These are phyloP conservation scores for Balearica regulorum DNA, from an alignment of 2,797 vertebrate genomes.

Conservation along the genomic window DNA sequence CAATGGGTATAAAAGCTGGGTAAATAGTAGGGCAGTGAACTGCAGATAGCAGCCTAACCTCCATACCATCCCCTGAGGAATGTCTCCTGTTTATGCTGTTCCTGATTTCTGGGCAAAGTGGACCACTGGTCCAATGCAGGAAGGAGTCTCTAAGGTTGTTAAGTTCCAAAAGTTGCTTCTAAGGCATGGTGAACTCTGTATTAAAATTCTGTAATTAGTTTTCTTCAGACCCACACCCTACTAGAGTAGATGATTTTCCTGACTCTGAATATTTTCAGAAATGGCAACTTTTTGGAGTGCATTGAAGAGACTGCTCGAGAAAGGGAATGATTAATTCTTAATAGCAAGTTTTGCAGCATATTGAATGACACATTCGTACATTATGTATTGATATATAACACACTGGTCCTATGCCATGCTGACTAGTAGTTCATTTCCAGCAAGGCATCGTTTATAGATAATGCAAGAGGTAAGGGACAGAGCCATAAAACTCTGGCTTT, in stretches of 20 bases:
- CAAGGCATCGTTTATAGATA: conserved; percentile 39
- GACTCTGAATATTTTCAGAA: neutral
- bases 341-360: conserved; percentile 34
- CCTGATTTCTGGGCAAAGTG: neutral
- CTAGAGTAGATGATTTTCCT: neutral
- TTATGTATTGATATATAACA: conserved; percentile 54
- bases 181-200: neutral
- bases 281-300: neutral
- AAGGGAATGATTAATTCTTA: conserved; percentile 41
- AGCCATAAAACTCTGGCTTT: conserved; percentile 31
- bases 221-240: neutral
- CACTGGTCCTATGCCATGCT: conserved; percentile 17
- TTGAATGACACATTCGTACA: conserved; percentile 41
- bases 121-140: neutral
- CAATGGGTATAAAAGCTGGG: neutral
- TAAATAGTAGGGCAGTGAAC: neutral
- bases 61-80: neutral
- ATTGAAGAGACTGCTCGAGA: neutral
- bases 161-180: neutral
- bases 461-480: conserved; percentile 11
- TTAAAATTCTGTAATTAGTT: neutral
- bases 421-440: conserved; percentile 31
- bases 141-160: neutral
- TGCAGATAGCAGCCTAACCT: neutral
- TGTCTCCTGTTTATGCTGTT: neutral